These are phyloP conservation scores for Lerema accius DNA, from an alignment of 1,140 invertebrate genomes.

Conservation along the genomic window DNA sequence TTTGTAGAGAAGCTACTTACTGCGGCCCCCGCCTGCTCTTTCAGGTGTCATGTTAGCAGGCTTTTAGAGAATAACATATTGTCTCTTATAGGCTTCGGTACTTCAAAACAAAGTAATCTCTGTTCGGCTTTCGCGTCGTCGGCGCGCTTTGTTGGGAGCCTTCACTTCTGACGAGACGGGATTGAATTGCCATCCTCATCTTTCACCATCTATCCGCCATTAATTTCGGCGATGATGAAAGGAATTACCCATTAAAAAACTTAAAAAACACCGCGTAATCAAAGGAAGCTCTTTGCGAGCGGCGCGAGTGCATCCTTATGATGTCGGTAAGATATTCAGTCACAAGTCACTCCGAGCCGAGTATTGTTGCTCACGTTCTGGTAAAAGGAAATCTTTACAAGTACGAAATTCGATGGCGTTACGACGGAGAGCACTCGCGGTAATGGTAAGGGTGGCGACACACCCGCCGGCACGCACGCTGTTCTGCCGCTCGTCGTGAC, in stretches of 20 bases:
- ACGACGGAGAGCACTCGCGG: slow-evolving; percentile 40
- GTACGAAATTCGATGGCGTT: slow-evolving; percentile 48
- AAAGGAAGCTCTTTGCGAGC: slow-evolving; percentile 23
- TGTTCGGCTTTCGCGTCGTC: slow-evolving; percentile 19
- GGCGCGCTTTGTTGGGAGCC: slow-evolving; percentile 16
- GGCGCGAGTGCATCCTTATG: slow-evolving; percentile 25
- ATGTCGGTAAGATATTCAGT: slow-evolving; percentile 42
- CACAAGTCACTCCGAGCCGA: slow-evolving; percentile 23
- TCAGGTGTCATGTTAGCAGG: slow-evolving; percentile 29
- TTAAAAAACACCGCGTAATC: slow-evolving; percentile 35
- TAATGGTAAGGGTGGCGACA: slow-evolving; percentile 38
- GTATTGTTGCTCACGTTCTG: slow-evolving; percentile 31
- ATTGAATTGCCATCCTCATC: slow-evolving; percentile 32
- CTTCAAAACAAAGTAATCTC: slow-evolving; percentile 30
- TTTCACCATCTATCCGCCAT: slow-evolving; percentile 28
- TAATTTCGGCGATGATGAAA: slow-evolving; percentile 35
- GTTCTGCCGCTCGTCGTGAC: too few species aligned
- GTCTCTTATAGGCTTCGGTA: slow-evolving; percentile 26
- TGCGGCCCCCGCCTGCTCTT: slow-evolving; percentile 28
- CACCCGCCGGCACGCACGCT: slow-evolving; percentile 6
- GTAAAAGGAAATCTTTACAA: slow-evolving; percentile 39
- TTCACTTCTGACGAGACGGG: slow-evolving; percentile 21
- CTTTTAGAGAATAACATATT: slow-evolving; percentile 37
- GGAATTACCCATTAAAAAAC: slow-evolving; percentile 35
- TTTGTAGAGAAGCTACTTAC: slow-evolving; percentile 27